Conservation (phyloP, 2,113 vertebrate species). For the Cephalopholis sonnerati region DNA sequence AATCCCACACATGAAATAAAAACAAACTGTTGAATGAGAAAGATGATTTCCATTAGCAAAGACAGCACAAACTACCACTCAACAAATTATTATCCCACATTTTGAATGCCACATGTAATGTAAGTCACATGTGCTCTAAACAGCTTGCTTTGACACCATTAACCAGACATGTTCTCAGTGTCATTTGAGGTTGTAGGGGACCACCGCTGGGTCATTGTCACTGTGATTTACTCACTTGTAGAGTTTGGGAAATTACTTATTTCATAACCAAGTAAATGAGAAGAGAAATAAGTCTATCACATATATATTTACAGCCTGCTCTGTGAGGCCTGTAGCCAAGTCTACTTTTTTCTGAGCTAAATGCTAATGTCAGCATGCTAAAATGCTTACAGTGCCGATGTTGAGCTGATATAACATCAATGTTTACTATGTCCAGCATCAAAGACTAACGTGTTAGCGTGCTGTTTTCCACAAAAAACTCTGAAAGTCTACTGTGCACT, state of each 20-base stretch:
- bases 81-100: constrained; percentile 9
- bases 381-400: neutral
- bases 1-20: neutral
- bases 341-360: neutral
- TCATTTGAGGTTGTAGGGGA: neutral
- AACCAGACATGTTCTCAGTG: neutral
- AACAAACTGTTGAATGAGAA: neutral
- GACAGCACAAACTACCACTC: neutral
- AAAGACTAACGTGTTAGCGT: neutral
- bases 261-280: neutral
- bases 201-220: neutral
- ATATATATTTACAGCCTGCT: neutral
- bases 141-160: constrained; percentile 14
- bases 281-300: neutral
- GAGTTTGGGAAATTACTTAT: neutral
- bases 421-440: neutral
- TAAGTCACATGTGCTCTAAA: constrained; percentile 4
- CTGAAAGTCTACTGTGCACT: too few relatives aligned
- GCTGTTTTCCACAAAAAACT: neutral
- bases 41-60: neutral
- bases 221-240: neutral
- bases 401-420: neutral
- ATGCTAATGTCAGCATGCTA: neutral
- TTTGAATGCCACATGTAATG: neutral
- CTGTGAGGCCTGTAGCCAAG: too few relatives aligned